Percentiles rank a stretch among this genome's conserved stretches.
phyloP scores from a whole-genome alignment of 2,797 vertebrate genomes.

The Tinamus major region DNA sequence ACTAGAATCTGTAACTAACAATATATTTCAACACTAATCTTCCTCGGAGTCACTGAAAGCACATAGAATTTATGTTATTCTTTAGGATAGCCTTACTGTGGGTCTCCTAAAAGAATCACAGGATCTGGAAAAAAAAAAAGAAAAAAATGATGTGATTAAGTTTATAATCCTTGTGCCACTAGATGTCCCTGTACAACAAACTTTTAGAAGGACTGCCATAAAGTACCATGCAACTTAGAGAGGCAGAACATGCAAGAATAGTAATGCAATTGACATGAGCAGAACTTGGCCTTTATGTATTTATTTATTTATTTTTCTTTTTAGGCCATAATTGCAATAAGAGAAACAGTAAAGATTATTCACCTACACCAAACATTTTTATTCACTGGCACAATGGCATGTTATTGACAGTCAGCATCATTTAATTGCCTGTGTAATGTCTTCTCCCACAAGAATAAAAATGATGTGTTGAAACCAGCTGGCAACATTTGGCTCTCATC shows the following conservation, averaged over 20 bases:
- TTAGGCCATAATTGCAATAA: not conserved
- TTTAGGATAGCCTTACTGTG: rapidly evolving
- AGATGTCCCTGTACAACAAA: constrained; percentile 74
- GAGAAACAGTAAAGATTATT: not conserved
- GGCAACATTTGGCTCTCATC: not conserved
- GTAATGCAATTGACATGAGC: not conserved
- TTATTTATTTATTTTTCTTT: not conserved
- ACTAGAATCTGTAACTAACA: not conserved
- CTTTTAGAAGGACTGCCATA: not conserved
- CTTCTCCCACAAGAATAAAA: not conserved
- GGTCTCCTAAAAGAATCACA: not conserved
- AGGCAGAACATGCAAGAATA: not conserved
- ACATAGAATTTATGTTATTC: not conserved
- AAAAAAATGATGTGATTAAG: rapidly evolving
- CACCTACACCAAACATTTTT: not conserved
- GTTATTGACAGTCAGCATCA: not conserved
- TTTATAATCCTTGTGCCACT: not conserved
- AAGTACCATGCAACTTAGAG: rapidly evolving
- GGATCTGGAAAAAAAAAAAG: not conserved
- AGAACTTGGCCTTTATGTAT: not conserved
- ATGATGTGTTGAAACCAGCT: not conserved
- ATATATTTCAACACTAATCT: not conserved
- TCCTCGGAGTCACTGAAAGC: not conserved
- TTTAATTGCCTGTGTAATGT: not conserved
- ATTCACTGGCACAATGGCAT: not conserved